These are phyloP conservation scores for Bubo scandiacus DNA, from an alignment of 2,113 vertebrate genomes.

Conservation along the genomic window DNA sequence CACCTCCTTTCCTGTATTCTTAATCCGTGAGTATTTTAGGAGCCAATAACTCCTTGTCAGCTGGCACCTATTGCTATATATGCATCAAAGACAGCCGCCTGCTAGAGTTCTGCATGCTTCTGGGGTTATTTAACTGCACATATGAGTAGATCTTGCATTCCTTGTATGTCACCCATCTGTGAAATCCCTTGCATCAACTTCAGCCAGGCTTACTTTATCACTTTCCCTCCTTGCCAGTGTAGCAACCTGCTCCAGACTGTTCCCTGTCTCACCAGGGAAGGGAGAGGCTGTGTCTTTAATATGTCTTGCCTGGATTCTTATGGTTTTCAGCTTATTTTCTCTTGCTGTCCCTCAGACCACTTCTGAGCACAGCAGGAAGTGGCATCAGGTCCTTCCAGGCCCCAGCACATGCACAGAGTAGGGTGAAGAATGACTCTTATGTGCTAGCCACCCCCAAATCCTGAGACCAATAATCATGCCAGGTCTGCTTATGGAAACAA, in stretches of 20 bases:
- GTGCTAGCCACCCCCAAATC: neutral
- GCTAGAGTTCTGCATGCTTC: slow-evolving; percentile 15
- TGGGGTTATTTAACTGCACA: slow-evolving; percentile 31
- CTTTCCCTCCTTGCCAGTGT: neutral
- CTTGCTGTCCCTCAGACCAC: neutral
- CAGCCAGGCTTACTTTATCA: neutral
- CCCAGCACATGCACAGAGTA: neutral
- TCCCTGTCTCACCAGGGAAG: neutral
- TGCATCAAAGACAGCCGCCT: slow-evolving; percentile 45
- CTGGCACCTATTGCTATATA: slow-evolving; percentile 44
- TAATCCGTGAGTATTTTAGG: slow-evolving; percentile 42
- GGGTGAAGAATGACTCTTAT: neutral
- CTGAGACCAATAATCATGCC: neutral
- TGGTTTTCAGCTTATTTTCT: neutral
- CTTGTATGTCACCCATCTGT: slow-evolving; percentile 27
- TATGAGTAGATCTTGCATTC: slow-evolving; percentile 4
- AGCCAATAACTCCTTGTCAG: slow-evolving; percentile 30
- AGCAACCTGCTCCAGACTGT: neutral
- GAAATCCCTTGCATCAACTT: slow-evolving; percentile 5
- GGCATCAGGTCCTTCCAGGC: neutral
- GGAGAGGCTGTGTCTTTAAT: neutral
- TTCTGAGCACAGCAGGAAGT: neutral
- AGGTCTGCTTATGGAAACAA: neutral
- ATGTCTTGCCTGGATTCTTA: neutral
- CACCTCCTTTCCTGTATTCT: neutral